Evolutionary conservation across 2,888 invertebrate genomes (phyloP), one percentile per base, ranked within the genome.

Genomic region (Ptychoptera contaminata): DNA sequence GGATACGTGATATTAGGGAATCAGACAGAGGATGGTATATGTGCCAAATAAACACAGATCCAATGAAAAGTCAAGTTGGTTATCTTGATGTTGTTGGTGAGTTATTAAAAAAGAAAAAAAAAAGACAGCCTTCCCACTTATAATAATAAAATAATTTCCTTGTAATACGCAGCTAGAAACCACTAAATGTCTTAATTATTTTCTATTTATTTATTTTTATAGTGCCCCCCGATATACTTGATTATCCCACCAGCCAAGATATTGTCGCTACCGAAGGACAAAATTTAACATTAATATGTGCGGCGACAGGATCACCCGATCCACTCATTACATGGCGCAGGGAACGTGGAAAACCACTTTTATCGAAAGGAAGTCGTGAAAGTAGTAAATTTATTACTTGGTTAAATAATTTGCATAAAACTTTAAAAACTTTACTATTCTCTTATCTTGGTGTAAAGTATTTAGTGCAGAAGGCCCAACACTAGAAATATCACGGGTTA

Each of bases 41-140:
- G 88, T 91, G 90, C 51, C 88, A 90, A 71, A 87, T 90, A 52
- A 90, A 90, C 63, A 90, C 88, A 0, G 86, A 87, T 60, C 91
- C 91, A 0, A 90, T 91, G 90, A 87, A 87, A 59, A 85, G 83
- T 58, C 88, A 90, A 67, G 76, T 82, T 49, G 87, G 88, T 36
- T 86, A 83, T 60, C 67, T 91, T 49, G 82, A 88, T 59, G 86
- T 91, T 47, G 87, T 88, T 32, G 84, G 87, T 85, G 60, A 74
- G 78, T 68, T 39, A 15, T 30, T 14, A 37, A 14, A 16, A 30
- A 41, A 32, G 2, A 15, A 30, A 10, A 14, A 16, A 9, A 11
- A 5, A 16, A 12, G 7, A 14, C 14, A 29, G n/a, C 31, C 31
- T 10, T 9, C 14, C 29, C 14, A 9, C 15, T 40, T n/a, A 23